Evolutionary conservation across 1,140 invertebrate species (phyloP).

Genomic region (Anagrus nilaparvatae): DNA sequence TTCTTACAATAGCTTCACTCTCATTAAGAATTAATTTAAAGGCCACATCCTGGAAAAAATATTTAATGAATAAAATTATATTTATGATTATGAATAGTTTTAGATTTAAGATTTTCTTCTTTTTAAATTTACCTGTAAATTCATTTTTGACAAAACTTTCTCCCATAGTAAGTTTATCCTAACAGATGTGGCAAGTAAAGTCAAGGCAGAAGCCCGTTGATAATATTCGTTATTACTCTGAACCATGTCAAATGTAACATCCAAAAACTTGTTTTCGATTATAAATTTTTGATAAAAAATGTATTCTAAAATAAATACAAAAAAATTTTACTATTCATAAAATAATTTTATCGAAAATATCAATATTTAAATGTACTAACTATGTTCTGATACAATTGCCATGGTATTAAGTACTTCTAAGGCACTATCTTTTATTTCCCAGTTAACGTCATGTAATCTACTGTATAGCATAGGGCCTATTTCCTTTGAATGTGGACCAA

Average conservation of each 20-base stretch:
- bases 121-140: slow-evolving; percentile 51
- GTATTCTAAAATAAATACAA: slow-evolving; percentile 47
- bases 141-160: slow-evolving; percentile 44
- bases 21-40: slow-evolving; percentile 53
- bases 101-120: no score
- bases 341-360: neutral
- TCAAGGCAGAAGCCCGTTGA: slow-evolving; percentile 60
- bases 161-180: slow-evolving; percentile 57
- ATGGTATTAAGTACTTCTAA: slow-evolving; percentile 60
- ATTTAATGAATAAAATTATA: neutral
- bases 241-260: slow-evolving; percentile 52
- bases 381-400: slow-evolving; percentile 54
- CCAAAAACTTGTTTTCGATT: slow-evolving; percentile 52
- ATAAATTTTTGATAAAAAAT: slow-evolving; percentile 65
- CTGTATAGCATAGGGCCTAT: slow-evolving; percentile 55
- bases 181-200: slow-evolving; percentile 55
- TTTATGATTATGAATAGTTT: no score
- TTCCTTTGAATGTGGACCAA: slow-evolving; percentile 51
- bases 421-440: slow-evolving; percentile 66
- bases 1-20: slow-evolving; percentile 62
- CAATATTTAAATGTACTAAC: slow-evolving; percentile 41
- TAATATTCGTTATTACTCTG: slow-evolving; percentile 59
- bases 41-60: slow-evolving; percentile 48
- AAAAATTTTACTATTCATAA: neutral
- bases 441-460: slow-evolving; percentile 58